Conservation (phyloP, 2,888 invertebrate genomes). For the Gisinianus flammeolus region DNA sequence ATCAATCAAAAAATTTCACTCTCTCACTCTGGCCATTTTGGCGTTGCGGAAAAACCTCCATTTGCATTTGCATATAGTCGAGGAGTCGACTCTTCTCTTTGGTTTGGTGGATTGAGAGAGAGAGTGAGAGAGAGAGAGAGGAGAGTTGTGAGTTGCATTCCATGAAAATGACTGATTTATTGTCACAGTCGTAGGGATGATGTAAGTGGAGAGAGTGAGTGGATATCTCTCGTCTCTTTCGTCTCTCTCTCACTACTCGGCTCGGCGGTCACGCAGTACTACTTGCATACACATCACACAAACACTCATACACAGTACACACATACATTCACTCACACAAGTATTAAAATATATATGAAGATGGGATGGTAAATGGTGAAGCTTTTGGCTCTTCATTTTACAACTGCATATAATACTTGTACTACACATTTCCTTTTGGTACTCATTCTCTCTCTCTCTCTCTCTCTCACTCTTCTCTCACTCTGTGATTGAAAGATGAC, state of each 20-base stretch:
- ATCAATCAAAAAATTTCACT: constrained; percentile 38
- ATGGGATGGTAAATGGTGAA: constrained; percentile 21
- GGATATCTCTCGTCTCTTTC: background rate
- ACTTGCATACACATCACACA: too few relatives aligned
- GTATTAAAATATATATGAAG: background rate
- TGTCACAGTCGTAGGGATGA: constrained; percentile 44
- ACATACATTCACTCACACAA: background rate
- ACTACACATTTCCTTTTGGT: constrained; percentile 27
- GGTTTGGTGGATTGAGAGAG: background rate
- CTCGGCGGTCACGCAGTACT: constrained; percentile 39
- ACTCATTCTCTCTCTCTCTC: constrained; percentile 19
- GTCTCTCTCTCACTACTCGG: too few relatives aligned
- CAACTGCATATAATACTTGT: constrained; percentile 22
- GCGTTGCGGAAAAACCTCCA: constrained; percentile 12
- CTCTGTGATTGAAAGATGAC: constrained; percentile 37
- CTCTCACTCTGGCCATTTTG: constrained; percentile 15
- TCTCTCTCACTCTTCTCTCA: constrained; percentile 24
- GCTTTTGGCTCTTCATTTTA: constrained; percentile 21
- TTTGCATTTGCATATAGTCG: background rate
- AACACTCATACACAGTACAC: background rate
- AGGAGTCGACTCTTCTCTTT: background rate
- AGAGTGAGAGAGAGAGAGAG: background rate
- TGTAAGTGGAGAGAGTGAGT: constrained; percentile 38
- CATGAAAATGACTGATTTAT: constrained; percentile 42
- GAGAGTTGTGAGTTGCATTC: constrained; percentile 38